Conservation (phyloP, 2,888 invertebrate genomes). For the Onchidella celtica region DNA sequence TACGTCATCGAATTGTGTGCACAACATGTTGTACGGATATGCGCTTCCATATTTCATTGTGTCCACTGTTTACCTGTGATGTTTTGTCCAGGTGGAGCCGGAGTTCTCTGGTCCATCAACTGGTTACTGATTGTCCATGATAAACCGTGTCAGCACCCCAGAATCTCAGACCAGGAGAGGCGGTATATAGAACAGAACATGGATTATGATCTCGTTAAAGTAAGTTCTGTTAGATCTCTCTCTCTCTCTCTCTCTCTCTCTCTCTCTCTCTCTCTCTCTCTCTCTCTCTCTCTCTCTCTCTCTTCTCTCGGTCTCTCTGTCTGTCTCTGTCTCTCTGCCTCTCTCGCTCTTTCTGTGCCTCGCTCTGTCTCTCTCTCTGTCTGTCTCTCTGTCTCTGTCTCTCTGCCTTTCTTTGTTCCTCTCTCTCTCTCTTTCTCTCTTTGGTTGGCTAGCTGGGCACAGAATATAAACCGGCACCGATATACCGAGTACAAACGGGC, state of each 20-base stretch:
- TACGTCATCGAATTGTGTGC: too few species aligned
- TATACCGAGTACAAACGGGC: too few species aligned
- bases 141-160: conserved; percentile 73
- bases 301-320: too few species aligned
- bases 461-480: too few species aligned
- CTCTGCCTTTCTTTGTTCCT: not conserved
- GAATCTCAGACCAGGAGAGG: conserved; percentile 73
- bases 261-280: conserved; percentile 19
- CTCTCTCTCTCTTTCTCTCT: not conserved
- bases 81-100: conserved; percentile 78
- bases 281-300: conserved; percentile 19
- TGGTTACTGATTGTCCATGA: conserved; percentile 74
- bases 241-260: not conserved
- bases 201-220: not conserved
- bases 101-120: conserved; percentile 77
- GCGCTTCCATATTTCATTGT: too few species aligned
- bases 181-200: conserved; percentile 64
- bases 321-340: too few species aligned
- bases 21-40: too few species aligned
- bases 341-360: not conserved
- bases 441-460: too few species aligned
- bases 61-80: too few species aligned
- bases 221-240: not conserved
- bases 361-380: not conserved
- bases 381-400: not conserved